Conservation (phyloP, 2,888 invertebrate species). For the Agapostemon virescens region DNA sequence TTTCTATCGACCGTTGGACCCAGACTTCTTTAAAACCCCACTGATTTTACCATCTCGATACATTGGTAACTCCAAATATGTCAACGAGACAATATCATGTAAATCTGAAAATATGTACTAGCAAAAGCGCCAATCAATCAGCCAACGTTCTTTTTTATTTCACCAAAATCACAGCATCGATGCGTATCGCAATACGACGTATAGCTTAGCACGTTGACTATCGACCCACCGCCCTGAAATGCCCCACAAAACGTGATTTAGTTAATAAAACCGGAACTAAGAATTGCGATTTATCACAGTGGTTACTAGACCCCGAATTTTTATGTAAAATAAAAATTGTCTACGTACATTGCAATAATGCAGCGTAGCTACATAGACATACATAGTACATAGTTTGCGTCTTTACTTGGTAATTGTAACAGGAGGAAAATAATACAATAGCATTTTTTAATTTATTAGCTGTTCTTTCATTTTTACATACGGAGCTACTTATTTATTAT, state of each 20-base stretch:
- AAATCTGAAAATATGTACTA: neutral
- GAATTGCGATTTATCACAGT: neutral
- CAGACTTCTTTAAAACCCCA: neutral
- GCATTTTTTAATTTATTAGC: too few species aligned
- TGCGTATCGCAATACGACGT: neutral
- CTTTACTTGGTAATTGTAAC: too few species aligned
- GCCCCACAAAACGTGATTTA: neutral
- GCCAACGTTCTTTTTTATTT: neutral
- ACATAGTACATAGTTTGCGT: too few species aligned
- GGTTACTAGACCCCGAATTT: too few species aligned
- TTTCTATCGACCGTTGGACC: neutral
- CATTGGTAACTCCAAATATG: neutral
- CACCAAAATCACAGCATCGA: neutral
- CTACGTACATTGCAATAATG: too few species aligned
- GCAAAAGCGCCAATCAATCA: neutral
- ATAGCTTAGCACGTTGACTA: constrained; percentile 13
- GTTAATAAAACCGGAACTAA: constrained; percentile 7
- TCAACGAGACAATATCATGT: constrained; percentile 1
- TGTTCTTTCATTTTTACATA: too few species aligned
- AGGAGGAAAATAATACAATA: too few species aligned
- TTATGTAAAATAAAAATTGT: too few species aligned
- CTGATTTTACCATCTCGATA: neutral
- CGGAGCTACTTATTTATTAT: too few species aligned
- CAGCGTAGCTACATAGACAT: too few species aligned
- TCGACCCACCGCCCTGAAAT: neutral